Evolutionary conservation across 2,888 invertebrate genomes (phyloP), one percentile per base, ranked within the genome.

Genomic region (Tenthredo scrophulariae): DNA sequence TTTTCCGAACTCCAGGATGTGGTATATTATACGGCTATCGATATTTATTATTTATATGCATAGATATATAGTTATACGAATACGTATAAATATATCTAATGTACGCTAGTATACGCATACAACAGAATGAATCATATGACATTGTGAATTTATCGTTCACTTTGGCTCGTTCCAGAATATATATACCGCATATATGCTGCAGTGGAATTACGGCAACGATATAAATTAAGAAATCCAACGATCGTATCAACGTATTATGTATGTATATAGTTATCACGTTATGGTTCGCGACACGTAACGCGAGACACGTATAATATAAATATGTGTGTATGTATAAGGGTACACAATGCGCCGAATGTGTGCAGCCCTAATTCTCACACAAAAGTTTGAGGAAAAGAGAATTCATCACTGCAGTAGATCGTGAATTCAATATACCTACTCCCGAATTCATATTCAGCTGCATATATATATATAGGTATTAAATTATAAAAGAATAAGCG

Each of bases 141-240:
- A n/a, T 54, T 54, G 54, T 54, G n/a, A 54, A 54, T 54, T 54
- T 54, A 54, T 54, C n/a, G 54, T 54, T n/a, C 54, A n/a, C 54
- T 54, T 54, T 54, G 54, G 54, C 54, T 54, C 54, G 54, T 54
- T 54, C n/a, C 54, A 54, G 54, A 54, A 54, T 18, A 18, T 15
- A 46, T 18, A 50, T 50, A 50, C 43, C 43, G 43, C 43, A 43
- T 37, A 37, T 37, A 37, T 15, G 46, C 46, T 46, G 46, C n/a
- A 54, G n/a, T 54, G 7, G 54, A 54, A 54, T 54, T 54, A 54
- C 54, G 54, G n/a, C 54, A 54, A 54, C 54, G 54, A 54, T n/a
- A 54, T 54, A 54, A 54, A 54, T 54, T n/a, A 54, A 54, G 54
- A n/a, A 54, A 54, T 54, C 18, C 54, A 54, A 54, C n/a, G n/a